Evolutionary conservation across 2,888 invertebrate species (phyloP), one percentile per base, ranked within the genome.

Genomic region (Dione juno): DNA sequence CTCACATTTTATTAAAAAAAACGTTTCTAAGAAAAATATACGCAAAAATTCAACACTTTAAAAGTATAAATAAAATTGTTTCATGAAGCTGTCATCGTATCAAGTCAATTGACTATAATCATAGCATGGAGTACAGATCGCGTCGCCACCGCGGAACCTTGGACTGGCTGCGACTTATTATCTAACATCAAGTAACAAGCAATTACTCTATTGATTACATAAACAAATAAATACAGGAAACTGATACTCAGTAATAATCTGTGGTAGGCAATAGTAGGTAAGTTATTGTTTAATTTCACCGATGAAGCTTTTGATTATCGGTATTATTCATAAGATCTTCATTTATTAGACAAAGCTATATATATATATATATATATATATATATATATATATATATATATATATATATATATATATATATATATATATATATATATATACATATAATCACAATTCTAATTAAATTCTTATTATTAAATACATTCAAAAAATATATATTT

Each of bases 51-150:
- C 37, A 50, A 53, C 59, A 59, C 10, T 66, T 21, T 61, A 66
- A 45, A 64, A 54, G 64, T 35, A 59, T 54, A 65, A 70, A 72
- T 67, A 67, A 65, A 54, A 67, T 69, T 72, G 69, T 65, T 72
- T 72, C 35, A 69, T 72, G 48, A 59, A 40, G 28, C 66, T 70
- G 69, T 72, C 74, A 70, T 67, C 65, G 53, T 67, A 69, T 70
- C 61, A 72, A 73, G 70, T 75, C 75, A 79, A 79, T 79, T 78
- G 77, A 72, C 58, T 69, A 69, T 73, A 76, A 75, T 75, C 70
- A 74, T 73, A 67, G 65, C 11, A 11, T 6, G 5, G 37, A 57
- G 65, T 66, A 69, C 28, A 28, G 28, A 28, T 28, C 28, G 5
- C 57, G 66, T 65, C 59, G 59, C 67, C 67, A 65, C 71, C 71